phyloP scores from a whole-genome alignment of 2,888 invertebrate genomes.

The Timema cristinae region DNA sequence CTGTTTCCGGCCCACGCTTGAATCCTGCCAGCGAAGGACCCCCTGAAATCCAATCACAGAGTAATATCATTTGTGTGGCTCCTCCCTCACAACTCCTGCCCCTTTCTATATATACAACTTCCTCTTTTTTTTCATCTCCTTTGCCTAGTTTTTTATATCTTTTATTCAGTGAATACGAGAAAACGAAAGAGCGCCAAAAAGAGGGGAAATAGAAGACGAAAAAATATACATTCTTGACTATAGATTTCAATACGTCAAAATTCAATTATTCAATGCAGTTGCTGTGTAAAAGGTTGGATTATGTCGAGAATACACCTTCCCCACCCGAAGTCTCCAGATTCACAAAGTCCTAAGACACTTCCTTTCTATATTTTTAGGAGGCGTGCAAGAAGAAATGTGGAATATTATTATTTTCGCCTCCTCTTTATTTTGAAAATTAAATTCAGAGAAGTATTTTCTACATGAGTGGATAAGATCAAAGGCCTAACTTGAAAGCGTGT shows the following conservation, averaged over 20 bases:
- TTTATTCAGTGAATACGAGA: background rate
- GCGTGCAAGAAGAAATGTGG: too few relatives aligned
- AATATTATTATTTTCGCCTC: too few relatives aligned
- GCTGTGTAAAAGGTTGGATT: conserved; percentile 10
- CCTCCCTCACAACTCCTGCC: background rate
- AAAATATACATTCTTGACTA: conserved; percentile 17
- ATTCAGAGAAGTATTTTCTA: too few relatives aligned
- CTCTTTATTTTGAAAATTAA: too few relatives aligned
- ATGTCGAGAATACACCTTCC: background rate
- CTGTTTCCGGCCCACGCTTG: too few relatives aligned
- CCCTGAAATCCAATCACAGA: background rate
- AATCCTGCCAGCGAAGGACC: too few relatives aligned
- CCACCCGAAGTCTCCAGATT: too few relatives aligned
- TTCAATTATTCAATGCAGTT: conserved; percentile 21
- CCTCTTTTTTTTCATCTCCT: conserved; percentile 9
- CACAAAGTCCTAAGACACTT: too few relatives aligned
- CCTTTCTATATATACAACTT: background rate
- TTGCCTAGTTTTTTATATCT: background rate
- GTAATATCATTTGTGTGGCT: conserved; percentile 1
- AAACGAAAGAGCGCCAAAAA: background rate
- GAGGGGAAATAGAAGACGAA: background rate
- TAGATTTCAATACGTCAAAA: conserved; percentile 23
- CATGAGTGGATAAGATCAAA: too few relatives aligned
- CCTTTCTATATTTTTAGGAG: too few relatives aligned
- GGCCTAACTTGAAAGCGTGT: too few relatives aligned